These are phyloP conservation scores for Syngnathoides biaculeatus DNA, from an alignment of 2,113 vertebrate species.

Conservation along the genomic window DNA sequence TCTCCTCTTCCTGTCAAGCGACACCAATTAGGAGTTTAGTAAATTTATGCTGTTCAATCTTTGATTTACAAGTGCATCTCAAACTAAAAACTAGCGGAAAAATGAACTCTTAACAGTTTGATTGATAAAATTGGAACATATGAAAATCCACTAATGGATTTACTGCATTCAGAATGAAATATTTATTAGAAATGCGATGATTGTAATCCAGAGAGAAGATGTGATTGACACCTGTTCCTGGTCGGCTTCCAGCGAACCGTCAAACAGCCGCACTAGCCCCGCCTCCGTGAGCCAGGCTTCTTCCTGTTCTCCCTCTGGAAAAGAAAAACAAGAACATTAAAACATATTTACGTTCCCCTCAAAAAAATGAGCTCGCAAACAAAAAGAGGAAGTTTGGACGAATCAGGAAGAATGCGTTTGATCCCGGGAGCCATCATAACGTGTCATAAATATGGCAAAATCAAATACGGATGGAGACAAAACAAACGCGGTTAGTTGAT, in stretches of 20 bases:
- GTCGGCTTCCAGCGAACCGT: conserved; percentile 72
- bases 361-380: not conserved
- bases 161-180: too few relatives aligned
- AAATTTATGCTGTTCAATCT: not conserved
- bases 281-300: conserved; percentile 95
- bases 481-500: not conserved
- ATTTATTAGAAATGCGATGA: too few relatives aligned
- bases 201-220: not conserved
- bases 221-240: conserved; percentile 59
- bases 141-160: too few relatives aligned
- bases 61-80: not conserved
- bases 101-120: too few relatives aligned
- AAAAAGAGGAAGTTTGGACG: conserved; percentile 27
- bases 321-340: conserved; percentile 5
- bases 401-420: conserved; percentile 41
- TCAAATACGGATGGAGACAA: not conserved
- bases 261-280: conserved; percentile 85
- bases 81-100: too few relatives aligned
- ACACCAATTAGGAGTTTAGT: not conserved
- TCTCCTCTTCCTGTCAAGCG: conserved; percentile 74
- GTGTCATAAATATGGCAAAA: conserved; percentile 14
- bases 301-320: conserved; percentile 89
- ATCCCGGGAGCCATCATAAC: conserved; percentile 32
- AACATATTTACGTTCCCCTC: not conserved
- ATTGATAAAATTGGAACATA: too few relatives aligned